Conservation (phyloP, 2,888 invertebrate genomes). For the Heteropelma amictum region DNA sequence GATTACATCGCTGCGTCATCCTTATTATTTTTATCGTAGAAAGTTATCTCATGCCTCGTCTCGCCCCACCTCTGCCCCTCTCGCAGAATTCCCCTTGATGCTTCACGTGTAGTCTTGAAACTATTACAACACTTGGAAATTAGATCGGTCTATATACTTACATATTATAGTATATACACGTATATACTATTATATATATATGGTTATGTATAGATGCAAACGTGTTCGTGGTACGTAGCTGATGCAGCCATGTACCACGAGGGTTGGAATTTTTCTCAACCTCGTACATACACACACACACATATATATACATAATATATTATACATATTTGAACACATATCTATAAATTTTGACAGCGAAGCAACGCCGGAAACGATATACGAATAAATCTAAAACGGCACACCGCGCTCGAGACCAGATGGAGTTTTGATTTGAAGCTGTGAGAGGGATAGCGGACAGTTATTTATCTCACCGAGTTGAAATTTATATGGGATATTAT, state of each 20-base stretch:
- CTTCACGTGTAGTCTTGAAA: conserved; percentile 14
- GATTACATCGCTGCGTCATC: conserved; percentile 42
- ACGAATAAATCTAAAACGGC: conserved; percentile 52
- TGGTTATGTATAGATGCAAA: not conserved
- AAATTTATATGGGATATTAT: conserved; percentile 18
- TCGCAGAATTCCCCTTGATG: not conserved
- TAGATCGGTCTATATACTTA: conserved; percentile 10
- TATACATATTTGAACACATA: no score
- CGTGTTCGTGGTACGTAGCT: not conserved
- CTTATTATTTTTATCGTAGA: conserved; percentile 49
- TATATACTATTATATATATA: no score
- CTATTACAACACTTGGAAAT: conserved; percentile 10
- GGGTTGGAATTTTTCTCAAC: conserved; percentile 33
- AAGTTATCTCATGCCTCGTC: conserved; percentile 28
- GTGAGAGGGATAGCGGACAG: conserved; percentile 19
- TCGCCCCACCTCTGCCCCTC: not conserved
- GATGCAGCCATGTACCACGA: conserved; percentile 4
- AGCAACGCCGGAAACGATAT: conserved; percentile 31
- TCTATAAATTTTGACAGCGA: conserved; percentile 21
- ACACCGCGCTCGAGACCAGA: conserved; percentile 49
- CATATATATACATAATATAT: no score
- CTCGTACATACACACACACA: not conserved
- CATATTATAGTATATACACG: no score
- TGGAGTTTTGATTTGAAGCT: conserved; percentile 46
- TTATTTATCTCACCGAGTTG: conserved; percentile 3